Base-by-base conservation (phyloP, 2,113 vertebrate genomes). In the Protobothrops flavoviridis region DNA sequence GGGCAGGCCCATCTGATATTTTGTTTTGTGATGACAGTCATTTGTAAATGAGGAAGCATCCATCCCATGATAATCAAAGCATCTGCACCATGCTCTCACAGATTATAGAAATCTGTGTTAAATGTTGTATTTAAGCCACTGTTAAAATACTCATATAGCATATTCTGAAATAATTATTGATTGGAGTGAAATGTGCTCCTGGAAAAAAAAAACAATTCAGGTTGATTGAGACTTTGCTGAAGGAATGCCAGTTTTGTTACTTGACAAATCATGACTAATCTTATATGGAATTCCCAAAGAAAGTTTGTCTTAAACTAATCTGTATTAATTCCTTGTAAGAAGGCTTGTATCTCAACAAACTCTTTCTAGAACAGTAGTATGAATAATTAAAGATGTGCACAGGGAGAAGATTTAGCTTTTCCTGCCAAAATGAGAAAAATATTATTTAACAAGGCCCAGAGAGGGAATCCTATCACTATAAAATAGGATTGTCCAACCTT, bases 151-250 rank as follows among this genome's bases (percentile, higher is more conserved):
- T 94, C 95, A 96, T 95, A 96, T 85, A 92, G 43, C 94, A 95
- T 95, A 96, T 97, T 97, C 96, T 95, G 95, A 95, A 92, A 94
- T 95, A 91, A 94, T 97, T 96, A 95, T 90, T 95, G 95, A 57
- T 92, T 96, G 88, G 94, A 96, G 96, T 97, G 96, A 96, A 96
- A 94, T 95, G 94, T 69, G 89, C 96, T 95, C 94, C 94, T 91
- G 93, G 81, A 86, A 59, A 81, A 92, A 96, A 92, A 94, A 95
- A 95, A 95, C 94, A 96, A 95, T 95, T 97, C 95, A 94, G 45
- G 96, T 95, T 96, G 95, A 94, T 95, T 95, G 95, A 96, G 95
- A 92, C 89, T 0, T 0, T 97, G 96, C 96, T 96, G 96, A 93
- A 92, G 93, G 95, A 69, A 92, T 97, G 96, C 94, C 96, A 95